Base-by-base conservation (phyloP, 2,797 vertebrate species). In the Myotis planiceps region DNA sequence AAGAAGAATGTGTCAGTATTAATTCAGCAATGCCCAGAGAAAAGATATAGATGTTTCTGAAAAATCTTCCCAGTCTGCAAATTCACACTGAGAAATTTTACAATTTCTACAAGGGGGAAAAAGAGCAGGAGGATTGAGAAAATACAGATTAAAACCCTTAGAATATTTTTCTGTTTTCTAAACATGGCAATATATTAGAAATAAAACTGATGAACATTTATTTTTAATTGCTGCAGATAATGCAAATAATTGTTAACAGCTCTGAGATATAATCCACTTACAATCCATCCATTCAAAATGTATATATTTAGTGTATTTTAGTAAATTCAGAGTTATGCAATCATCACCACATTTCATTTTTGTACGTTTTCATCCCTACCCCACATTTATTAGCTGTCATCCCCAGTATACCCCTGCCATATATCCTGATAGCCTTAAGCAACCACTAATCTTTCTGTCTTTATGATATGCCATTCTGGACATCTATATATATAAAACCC, bases 251-350 rank as follows among this genome's bases (percentile, higher is more conserved):
- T 75, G 14, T 74, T 86, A 68, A 81, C 27, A 49, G 18, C 29
- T 81, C 80, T 87, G 76, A 87, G 88, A 49, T 34, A 81, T 18
- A 65, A 68, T 47, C 87, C 75, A 95, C 76, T 81, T 75, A 55
- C 16, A 87, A 68, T n/a, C 75, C 12, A 27, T 27, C 58, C 27
- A 74, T 25, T 72, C 58, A 42, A 58, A 91, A 65, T 23, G 6
- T 37, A 68, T 58, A 39, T 21, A 53, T 74, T 85, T 39, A 79
- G n/a, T 34, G 19, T 47, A 27, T 66, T 80, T 37, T 27, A 55
- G 25, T 55, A 37, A 66, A 79, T 69, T 80, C 55, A 80, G 42
- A 71, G 23, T 71, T 85, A 27, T 63, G 4, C 45, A 80, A 25
- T 65, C 34, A 79, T 47, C 19, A 27, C 42, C 55, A 39, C 27